phyloP scores from a whole-genome alignment of 2,113 vertebrate species.

The Lophotis ruficrista region DNA sequence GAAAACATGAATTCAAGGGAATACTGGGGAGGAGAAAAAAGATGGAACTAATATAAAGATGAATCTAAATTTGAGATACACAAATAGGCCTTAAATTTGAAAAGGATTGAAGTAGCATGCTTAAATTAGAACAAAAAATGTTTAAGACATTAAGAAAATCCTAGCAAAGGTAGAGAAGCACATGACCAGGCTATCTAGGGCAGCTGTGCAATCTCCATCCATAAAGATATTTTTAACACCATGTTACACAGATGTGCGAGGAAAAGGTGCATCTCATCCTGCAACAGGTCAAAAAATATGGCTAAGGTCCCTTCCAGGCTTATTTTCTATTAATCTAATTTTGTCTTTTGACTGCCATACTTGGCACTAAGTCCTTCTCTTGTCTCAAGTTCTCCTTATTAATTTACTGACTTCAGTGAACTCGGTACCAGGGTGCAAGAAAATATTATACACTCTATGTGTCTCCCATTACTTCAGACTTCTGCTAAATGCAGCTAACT shows the following conservation, averaged over 20 bases:
- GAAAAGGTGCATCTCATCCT: not conserved
- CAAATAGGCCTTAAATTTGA: not conserved
- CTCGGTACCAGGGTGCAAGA: not conserved
- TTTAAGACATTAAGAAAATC: not conserved
- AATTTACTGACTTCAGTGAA: not conserved
- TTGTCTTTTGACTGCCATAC: not conserved
- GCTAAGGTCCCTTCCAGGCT: not conserved
- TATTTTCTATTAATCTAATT: not conserved
- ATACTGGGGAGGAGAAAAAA: accelerated
- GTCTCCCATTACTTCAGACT: not conserved
- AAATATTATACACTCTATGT: not conserved
- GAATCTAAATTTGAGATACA: not conserved
- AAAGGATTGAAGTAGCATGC: not conserved
- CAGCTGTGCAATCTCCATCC: not conserved
- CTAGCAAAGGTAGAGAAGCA: not conserved
- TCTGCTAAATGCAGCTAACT: not conserved
- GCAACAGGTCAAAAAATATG: not conserved
- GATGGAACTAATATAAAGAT: not conserved
- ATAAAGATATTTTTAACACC: not conserved
- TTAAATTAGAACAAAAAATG: not conserved
- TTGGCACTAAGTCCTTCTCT: not conserved
- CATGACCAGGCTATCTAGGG: not conserved
- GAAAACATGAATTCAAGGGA: not conserved
- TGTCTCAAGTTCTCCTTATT: not conserved
- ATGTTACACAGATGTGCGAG: not conserved